These are phyloP conservation scores for Drosophila sordidula DNA, from an alignment of 2,888 invertebrate species.

Conservation along the genomic window DNA sequence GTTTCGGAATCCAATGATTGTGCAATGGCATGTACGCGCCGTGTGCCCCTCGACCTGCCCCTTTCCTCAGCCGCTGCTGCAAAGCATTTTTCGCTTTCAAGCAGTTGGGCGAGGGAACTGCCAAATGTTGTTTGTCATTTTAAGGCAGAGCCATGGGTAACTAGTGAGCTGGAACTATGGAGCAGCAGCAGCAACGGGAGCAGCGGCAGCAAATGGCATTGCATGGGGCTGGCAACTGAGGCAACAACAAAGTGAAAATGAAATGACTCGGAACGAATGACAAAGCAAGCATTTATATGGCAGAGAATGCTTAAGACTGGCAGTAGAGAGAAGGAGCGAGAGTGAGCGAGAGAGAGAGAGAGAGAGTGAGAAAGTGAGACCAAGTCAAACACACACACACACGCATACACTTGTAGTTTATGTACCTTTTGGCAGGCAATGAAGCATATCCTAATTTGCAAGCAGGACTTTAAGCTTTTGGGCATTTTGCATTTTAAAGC, in stretches of 20 bases:
- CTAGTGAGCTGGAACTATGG: slow-evolving; percentile 78
- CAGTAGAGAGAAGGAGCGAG: slow-evolving; percentile 2
- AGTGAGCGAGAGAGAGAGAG: slow-evolving; percentile 1
- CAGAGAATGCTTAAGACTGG: slow-evolving; percentile 45
- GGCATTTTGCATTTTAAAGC: slow-evolving; percentile 53
- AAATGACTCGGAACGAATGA: slow-evolving; percentile 82
- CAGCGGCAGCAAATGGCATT: slow-evolving; percentile 66
- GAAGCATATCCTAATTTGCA: slow-evolving; percentile 75
- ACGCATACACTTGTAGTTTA: slow-evolving; percentile 50
- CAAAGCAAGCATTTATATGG: slow-evolving; percentile 79
- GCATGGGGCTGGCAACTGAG: slow-evolving; percentile 55
- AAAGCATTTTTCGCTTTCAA: slow-evolving; percentile 75
- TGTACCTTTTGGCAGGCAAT: slow-evolving; percentile 78
- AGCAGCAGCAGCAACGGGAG: slow-evolving; percentile 30
- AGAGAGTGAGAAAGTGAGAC: slow-evolving; percentile 15
- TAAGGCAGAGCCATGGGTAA: slow-evolving; percentile 75
- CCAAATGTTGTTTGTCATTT: slow-evolving; percentile 80
- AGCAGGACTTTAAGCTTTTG: slow-evolving; percentile 58
- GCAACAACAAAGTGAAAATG: slow-evolving; percentile 82
- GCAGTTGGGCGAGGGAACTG: slow-evolving; percentile 49
- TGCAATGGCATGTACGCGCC: slow-evolving; percentile 82
- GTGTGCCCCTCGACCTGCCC: slow-evolving; percentile 20
- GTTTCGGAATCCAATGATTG: slow-evolving; percentile 82
- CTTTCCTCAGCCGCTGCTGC: slow-evolving; percentile 8
- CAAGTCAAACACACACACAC: slow-evolving; percentile 40